A percentile compares a stretch with the other conserved stretches of the same genome.
Evolutionary conservation across 1,140 invertebrate genomes (phyloP).

Genomic region (Drosophila punjabiensis): DNA sequence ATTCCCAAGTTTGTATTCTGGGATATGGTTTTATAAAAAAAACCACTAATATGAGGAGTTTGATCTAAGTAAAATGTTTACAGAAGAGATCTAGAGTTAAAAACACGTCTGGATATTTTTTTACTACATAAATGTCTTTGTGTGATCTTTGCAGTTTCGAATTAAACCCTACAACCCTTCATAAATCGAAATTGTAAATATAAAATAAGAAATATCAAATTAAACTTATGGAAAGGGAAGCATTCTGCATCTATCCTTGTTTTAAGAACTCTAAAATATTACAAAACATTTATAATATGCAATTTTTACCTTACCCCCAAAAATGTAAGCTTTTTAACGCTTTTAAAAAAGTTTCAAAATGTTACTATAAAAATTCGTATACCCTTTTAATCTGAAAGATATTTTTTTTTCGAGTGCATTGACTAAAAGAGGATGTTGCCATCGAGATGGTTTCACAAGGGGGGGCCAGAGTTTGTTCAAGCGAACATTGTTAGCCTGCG

Average conservation of each 20-base stretch:
- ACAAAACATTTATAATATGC: neutral
- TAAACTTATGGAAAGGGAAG: neutral
- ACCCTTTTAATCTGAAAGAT: fast-evolving
- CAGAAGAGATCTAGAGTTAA: too few species aligned
- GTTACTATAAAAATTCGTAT: neutral
- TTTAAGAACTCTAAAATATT: neutral
- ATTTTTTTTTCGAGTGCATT: constrained; percentile 7
- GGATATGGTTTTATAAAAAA: too few species aligned
- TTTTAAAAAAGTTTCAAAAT: neutral
- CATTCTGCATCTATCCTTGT: too few species aligned
- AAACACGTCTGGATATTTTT: too few species aligned
- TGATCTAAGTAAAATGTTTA: too few species aligned
- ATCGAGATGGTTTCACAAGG: constrained; percentile 13
- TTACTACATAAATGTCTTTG: too few species aligned
- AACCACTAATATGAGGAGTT: neutral
- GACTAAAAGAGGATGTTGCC: constrained; percentile 16
- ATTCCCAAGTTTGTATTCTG: too few species aligned
- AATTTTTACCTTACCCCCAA: too few species aligned
- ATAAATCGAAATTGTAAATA: neutral
- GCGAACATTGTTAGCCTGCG: constrained; percentile 60
- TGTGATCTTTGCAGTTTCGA: too few species aligned
- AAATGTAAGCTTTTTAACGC: neutral
- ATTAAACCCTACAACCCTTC: too few species aligned
- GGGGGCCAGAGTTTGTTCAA: constrained; percentile 45
- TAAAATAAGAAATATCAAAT: neutral